These are phyloP conservation scores for Knipowitschia caucasica DNA, from an alignment of 2,797 vertebrate genomes.

Conservation along the genomic window DNA sequence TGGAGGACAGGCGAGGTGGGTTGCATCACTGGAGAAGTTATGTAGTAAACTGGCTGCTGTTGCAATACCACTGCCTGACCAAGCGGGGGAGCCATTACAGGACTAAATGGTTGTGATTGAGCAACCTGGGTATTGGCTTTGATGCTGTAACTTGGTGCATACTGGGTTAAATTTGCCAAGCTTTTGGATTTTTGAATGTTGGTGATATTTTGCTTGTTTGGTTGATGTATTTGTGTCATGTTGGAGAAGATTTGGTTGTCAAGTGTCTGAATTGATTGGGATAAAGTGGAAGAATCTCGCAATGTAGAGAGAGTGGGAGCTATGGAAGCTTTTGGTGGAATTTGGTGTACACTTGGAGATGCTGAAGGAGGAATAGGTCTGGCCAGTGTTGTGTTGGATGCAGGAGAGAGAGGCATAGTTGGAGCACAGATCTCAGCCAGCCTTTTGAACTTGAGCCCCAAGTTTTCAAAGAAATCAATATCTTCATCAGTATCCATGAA, in stretches of 20 bases:
- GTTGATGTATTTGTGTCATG: not conserved
- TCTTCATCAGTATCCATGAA: slow-evolving; percentile 77
- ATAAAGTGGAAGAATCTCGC: not conserved
- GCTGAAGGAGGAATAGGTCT: not conserved
- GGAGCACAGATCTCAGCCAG: slow-evolving; percentile 69
- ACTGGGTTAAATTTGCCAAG: not conserved
- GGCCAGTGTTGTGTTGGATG: not conserved
- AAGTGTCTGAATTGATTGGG: not conserved
- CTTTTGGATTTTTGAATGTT: not conserved
- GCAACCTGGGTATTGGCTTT: not conserved
- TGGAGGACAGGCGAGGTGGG: slow-evolving; percentile 30
- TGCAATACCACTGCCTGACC: slow-evolving; percentile 40
- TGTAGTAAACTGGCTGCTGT: slow-evolving; percentile 69
- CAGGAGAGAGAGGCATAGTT: not conserved
- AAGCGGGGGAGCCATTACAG: slow-evolving; percentile 11
- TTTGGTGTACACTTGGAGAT: not conserved
- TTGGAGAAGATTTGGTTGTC: not conserved
- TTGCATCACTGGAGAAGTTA: slow-evolving; percentile 9
- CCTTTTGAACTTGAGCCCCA: slow-evolving; percentile 87
- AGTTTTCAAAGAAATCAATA: slow-evolving; percentile 78
- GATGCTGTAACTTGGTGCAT: not conserved
- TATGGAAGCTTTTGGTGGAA: not conserved
- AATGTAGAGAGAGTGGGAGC: not conserved
- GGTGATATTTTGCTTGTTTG: not conserved
- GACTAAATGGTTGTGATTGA: not conserved